A percentile compares a stretch with the other conserved stretches of the same genome.
Conservation (phyloP, 2,797 vertebrate species). For the Ctenosaura bakeri region DNA sequence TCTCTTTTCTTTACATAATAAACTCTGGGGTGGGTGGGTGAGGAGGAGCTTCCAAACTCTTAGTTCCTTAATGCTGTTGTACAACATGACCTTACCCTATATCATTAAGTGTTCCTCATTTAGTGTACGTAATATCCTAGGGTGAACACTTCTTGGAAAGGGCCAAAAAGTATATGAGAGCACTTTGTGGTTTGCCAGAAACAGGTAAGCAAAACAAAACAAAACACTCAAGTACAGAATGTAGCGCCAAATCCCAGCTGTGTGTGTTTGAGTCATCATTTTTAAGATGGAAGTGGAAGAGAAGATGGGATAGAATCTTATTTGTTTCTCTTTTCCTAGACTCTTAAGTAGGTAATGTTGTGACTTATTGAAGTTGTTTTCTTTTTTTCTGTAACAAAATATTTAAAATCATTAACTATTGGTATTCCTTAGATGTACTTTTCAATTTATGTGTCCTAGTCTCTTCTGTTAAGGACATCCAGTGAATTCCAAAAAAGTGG, state of each 20-base stretch:
- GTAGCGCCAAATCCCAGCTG: slow-evolving; percentile 28
- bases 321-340: neutral
- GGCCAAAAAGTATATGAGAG: slow-evolving; percentile 5
- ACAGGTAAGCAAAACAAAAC: neutral
- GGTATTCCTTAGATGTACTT: neutral
- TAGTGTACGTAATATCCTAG: neutral
- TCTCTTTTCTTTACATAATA: neutral
- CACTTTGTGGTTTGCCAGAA: slow-evolving; percentile 27
- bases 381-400: neutral
- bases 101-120: slow-evolving; percentile 43
- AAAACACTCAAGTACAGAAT: slow-evolving; percentile 15
- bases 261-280: slow-evolving; percentile 30
- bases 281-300: slow-evolving; percentile 4
- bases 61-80: neutral
- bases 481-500: neutral
- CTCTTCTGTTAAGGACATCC: too few relatives aligned
- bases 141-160: slow-evolving; percentile 40
- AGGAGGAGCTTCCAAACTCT: neutral
- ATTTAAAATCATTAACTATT: neutral
- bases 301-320: neutral
- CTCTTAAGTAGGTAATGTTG: neutral
- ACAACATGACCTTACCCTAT: slow-evolving; percentile 32
- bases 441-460: neutral
- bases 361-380: too few relatives aligned
- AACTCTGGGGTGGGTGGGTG: neutral